Evolutionary conservation across 2,797 vertebrate genomes (phyloP), one percentile per base, ranked within the genome.

Genomic region (Anas georgica): DNA sequence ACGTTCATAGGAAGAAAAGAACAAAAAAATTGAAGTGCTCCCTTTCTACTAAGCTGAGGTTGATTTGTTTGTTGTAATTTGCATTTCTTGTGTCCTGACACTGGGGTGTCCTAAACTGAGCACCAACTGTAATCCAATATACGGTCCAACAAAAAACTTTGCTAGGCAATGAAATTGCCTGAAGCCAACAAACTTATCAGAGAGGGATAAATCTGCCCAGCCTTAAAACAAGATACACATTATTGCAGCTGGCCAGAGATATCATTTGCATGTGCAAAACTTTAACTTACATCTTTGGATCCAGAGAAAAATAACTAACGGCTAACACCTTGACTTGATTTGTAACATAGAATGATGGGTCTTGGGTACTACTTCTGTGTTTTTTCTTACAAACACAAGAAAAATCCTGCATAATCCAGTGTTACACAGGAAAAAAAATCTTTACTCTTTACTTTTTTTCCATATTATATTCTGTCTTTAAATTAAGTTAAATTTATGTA

Each of bases 151-250:
- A 17, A 62, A 68, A 68, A 74, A 68, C 6, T 35, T 48, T 55
- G 12, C 41, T 28, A 37, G 1, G 1, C 6, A 54, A 43, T 0
- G 0, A 25, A 84, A 69, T 9, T 74, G 4, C 3, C 23, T 70
- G 21, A 92, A 82, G 41, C 4, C 17, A 70, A 41, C 26, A 69
- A 74, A 58, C 9, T 50, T 17, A 64, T 5, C 58, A 75, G n/a
- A 68, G 35, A 77, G 5, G 5, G 6, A 2, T 18, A 64, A 64
- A 5, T 35, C 39, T 64, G 25, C 3, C 3, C 16, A 77, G 25
- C 6, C 28, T 81, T 23, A 77, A 55, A 86, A 59, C 4, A 48
- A 87, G 20, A 66, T 16, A 26, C 12, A 11, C 52, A 6, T 68
- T 41, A 59, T 31, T 81, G 41, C 16, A 72, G 10, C 14, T 72